Evolutionary conservation across 2,888 invertebrate species (phyloP).

Genomic region (Spisula solida): DNA sequence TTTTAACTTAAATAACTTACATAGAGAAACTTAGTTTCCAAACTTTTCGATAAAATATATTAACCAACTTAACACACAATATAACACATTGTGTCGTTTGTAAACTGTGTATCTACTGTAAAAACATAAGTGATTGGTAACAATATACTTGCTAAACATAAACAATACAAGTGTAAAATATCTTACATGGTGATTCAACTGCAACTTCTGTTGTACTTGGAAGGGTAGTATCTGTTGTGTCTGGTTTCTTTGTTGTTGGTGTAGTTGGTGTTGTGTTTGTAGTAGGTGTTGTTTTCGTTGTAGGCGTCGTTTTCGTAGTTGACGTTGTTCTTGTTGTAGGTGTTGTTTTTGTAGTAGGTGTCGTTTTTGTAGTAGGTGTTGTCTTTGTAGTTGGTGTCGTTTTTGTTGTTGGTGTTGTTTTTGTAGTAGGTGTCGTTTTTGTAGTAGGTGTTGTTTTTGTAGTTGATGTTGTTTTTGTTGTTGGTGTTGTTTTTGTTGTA

Average conservation of each 20-base stretch:
- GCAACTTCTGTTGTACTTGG: neutral
- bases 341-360: slow-evolving; percentile 32
- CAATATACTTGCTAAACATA: no score
- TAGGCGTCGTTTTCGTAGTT: slow-evolving; percentile 14
- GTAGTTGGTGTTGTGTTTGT: slow-evolving; percentile 16
- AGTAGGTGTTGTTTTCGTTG: neutral
- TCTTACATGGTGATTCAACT: neutral
- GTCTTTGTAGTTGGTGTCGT: slow-evolving; percentile 16
- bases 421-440: slow-evolving; percentile 33
- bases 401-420: slow-evolving; percentile 28
- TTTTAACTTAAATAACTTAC: no score
- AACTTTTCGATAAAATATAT: no score
- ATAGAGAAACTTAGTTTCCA: no score
- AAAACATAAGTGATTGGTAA: no score
- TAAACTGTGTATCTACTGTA: no score
- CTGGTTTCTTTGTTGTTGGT: slow-evolving; percentile 17
- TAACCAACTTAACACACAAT: no score
- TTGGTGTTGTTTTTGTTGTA: slow-evolving; percentile 45
- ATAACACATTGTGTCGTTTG: no score
- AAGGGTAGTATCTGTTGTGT: neutral
- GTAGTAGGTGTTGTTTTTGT: slow-evolving; percentile 38
- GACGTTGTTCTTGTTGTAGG: slow-evolving; percentile 27
- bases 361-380: slow-evolving; percentile 20
- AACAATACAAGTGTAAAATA: neutral
- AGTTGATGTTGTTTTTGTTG: slow-evolving; percentile 41